phyloP scores from a whole-genome alignment of 2,888 invertebrate genomes.

The Tetranychus truncatus region DNA sequence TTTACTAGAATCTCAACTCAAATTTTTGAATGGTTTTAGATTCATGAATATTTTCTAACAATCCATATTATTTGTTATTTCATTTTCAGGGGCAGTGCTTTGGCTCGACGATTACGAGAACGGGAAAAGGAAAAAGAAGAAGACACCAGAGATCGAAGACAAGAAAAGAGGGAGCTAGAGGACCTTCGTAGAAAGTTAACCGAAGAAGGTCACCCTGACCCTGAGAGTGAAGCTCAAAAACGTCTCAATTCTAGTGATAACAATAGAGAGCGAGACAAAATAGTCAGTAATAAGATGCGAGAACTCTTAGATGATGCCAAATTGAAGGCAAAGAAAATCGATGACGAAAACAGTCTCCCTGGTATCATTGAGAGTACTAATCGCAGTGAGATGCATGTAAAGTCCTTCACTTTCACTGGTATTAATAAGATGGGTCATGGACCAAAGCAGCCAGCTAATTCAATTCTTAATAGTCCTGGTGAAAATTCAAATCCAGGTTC shows the following conservation, averaged over 20 bases:
- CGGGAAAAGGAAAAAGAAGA: constrained; percentile 79
- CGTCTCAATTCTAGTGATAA: constrained; percentile 16
- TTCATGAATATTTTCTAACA: constrained; percentile 29
- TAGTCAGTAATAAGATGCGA: constrained; percentile 16
- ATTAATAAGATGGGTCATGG: constrained; percentile 17
- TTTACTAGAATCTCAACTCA: constrained; percentile 4
- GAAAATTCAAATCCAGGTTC: constrained; percentile 11
- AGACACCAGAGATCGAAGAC: constrained; percentile 71
- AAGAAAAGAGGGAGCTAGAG: constrained; percentile 70
- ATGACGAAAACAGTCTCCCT: constrained; percentile 2
- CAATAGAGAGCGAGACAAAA: constrained; percentile 12
- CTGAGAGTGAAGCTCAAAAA: constrained; percentile 33
- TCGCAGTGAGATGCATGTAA: constrained; percentile 13
- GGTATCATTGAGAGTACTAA: constrained; percentile 7
- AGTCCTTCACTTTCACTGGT: constrained; percentile 22
- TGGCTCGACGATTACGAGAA: constrained; percentile 72
- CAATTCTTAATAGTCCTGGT: constrained; percentile 9
- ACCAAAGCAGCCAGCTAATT: not conserved
- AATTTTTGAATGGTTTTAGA: constrained; percentile 14
- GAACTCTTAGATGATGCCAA: constrained; percentile 18
- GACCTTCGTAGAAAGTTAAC: constrained; percentile 55
- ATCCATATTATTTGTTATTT: constrained; percentile 14
- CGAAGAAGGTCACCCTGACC: constrained; percentile 38
- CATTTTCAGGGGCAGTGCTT: constrained; percentile 50
- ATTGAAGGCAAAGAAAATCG: constrained; percentile 5